Evolutionary conservation across 1,140 invertebrate genomes (phyloP), one percentile per base, ranked within the genome.

Genomic region (Drosophila azteca): DNA sequence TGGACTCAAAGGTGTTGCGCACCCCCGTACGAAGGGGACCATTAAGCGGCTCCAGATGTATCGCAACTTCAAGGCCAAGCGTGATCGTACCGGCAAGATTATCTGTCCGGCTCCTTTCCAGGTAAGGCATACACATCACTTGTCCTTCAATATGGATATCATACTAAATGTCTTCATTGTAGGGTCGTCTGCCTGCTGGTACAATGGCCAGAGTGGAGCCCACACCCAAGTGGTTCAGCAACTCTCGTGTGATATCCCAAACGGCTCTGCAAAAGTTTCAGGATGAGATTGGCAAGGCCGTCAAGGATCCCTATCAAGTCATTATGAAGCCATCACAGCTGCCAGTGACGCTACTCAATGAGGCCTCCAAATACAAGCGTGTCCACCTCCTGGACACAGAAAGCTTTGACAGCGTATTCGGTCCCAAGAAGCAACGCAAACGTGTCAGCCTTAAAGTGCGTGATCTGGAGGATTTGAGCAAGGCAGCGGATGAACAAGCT

Each of bases 11-110:
- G 97, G 96, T 35, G 97, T 97, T 1, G 95, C 95, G 0, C 96
- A 97, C 87, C 94, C 95, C 35, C 94, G 98, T 70, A 97, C 97
- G 7, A 97, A 97, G 92, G 95, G 95, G 2, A 99, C 99, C 0
- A 99, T 99, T 54, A 98, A 98, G 91, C 94, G 99, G 45, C 92
- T 99, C 44, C 97, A 98, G 91, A 99, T 99, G 98, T 99, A 99
- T 93, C 95, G 97, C 71, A 98, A 98, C 92, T 97, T 96, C 91
- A 99, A 99, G 93, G 95, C 99, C 6, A 98, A 98, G 91, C 94
- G 98, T 63, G 95, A 99, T 93, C 95, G 94, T 81, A 94, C 93
- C 49, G 99, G 99, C 31, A 97, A 99, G 94, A 99, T 99, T 50
- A 93, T 99, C 8, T 96, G 94, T 60, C 95, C 98, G 31, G 99